A percentile compares a stretch with the other conserved stretches of the same genome.
These are phyloP conservation scores for Drosophila trapezifrons DNA, from an alignment of 1,140 invertebrate genomes.

Conservation along the genomic window DNA sequence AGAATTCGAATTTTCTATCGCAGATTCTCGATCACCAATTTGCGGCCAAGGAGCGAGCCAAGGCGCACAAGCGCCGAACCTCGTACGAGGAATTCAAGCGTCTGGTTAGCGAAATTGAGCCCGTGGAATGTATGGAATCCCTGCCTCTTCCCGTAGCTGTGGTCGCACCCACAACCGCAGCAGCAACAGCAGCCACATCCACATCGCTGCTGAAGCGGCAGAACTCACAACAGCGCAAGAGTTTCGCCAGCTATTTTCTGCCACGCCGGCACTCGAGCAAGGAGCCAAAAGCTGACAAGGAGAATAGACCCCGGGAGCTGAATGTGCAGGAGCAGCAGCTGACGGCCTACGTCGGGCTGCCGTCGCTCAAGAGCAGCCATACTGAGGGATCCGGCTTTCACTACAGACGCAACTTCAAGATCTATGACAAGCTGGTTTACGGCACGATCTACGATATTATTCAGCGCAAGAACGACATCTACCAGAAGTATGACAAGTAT, in stretches of 20 bases:
- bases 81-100: constrained; percentile 84
- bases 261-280: constrained; percentile 69
- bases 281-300: constrained; percentile 59
- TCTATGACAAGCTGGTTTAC: constrained; percentile 82
- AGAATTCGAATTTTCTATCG: constrained; percentile 84
- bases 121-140: constrained; percentile 33
- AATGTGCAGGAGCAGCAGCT: constrained; percentile 49
- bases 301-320: constrained; percentile 28
- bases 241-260: constrained; percentile 75
- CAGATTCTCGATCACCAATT: constrained; percentile 82
- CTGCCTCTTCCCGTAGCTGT: constrained; percentile 1
- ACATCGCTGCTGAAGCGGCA: constrained; percentile 70
- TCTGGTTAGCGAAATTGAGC: constrained; percentile 78
- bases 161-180: constrained; percentile 22
- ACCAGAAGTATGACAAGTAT: constrained; percentile 84
- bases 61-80: constrained; percentile 81
- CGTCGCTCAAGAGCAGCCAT: constrained; percentile 2
- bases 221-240: constrained; percentile 81
- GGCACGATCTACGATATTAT: constrained; percentile 84
- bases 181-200: constrained; percentile 8
- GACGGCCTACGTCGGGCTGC: constrained; percentile 41
- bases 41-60: constrained; percentile 76
- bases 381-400: constrained; percentile 28
- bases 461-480: constrained; percentile 83
- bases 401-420: constrained; percentile 78